phyloP scores from a whole-genome alignment of 1,140 invertebrate genomes.

The Cydia splendana region DNA sequence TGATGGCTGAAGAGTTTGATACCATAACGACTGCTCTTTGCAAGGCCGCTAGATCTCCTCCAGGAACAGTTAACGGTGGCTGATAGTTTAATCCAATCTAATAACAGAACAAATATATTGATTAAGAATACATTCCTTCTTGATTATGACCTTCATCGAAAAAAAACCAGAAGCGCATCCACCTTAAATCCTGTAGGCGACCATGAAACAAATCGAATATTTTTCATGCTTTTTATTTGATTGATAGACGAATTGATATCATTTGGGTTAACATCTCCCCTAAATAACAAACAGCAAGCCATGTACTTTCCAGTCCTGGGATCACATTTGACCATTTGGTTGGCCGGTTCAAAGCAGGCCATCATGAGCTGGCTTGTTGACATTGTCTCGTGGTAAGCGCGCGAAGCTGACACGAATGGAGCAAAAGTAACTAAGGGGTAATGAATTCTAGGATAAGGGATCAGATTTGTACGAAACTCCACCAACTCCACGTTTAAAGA shows the following conservation, averaged over 20 bases:
- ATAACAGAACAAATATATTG: conserved; percentile 34
- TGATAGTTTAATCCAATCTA: conserved; percentile 85
- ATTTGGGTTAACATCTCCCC: conserved; percentile 84
- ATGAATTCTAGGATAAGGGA: conserved; percentile 88
- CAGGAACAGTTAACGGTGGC: conserved; percentile 86
- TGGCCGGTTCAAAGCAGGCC: conserved; percentile 88
- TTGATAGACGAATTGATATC: conserved; percentile 87
- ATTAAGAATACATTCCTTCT: background rate
- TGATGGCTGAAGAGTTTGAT: conserved; percentile 88
- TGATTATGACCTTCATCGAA: no score
- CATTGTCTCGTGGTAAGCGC: conserved; percentile 86
- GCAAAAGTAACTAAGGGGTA: conserved; percentile 90
- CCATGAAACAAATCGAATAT: conserved; percentile 87
- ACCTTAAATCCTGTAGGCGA: conserved; percentile 86
- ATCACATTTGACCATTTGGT: conserved; percentile 92
- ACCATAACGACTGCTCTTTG: conserved; percentile 87
- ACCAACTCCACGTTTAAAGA: conserved; percentile 91
- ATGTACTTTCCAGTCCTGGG: conserved; percentile 86
- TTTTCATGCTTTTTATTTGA: conserved; percentile 83
- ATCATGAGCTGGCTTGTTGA: conserved; percentile 87
- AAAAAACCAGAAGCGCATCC: conserved; percentile 14
- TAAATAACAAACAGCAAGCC: conserved; percentile 88
- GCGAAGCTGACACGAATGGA: conserved; percentile 85
- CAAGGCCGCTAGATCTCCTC: conserved; percentile 86
- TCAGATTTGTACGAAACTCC: conserved; percentile 89